Evolutionary conservation across 2,113 vertebrate species (phyloP).

Genomic region (Callipepla californica): DNA sequence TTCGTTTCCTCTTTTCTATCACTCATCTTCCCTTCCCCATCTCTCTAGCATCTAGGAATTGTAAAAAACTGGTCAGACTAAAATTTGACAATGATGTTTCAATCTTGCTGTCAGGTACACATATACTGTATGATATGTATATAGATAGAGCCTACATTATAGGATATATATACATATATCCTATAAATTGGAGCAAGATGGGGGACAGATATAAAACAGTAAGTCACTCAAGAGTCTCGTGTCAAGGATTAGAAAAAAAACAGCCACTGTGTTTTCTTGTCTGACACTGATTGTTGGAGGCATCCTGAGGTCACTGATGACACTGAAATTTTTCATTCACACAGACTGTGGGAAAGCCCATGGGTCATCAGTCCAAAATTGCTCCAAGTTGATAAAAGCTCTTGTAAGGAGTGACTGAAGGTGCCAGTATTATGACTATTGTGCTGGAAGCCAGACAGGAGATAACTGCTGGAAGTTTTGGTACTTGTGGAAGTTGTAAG

Average conservation of each 20-base stretch:
- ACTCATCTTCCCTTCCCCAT: no score
- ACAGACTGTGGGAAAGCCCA: background rate
- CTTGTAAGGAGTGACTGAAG: background rate
- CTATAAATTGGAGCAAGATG: no score
- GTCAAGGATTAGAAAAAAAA: background rate
- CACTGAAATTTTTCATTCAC: background rate
- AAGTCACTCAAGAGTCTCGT: background rate
- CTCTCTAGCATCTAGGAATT: no score
- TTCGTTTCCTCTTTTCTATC: no score
- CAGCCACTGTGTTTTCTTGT: background rate
- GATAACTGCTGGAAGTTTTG: background rate
- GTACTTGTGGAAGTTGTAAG: background rate
- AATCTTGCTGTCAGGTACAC: no score
- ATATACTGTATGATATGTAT: no score
- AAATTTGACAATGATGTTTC: no score
- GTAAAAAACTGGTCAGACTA: no score
- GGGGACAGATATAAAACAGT: background rate
- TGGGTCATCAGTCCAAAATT: background rate
- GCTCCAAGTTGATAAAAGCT: background rate
- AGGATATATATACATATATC: no score
- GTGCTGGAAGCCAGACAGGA: background rate
- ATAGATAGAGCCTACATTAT: no score
- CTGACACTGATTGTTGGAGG: background rate
- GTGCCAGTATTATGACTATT: background rate
- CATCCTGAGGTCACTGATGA: background rate